phyloP scores from a whole-genome alignment of 2,888 invertebrate species.

The Dinocampus coccinellae region DNA sequence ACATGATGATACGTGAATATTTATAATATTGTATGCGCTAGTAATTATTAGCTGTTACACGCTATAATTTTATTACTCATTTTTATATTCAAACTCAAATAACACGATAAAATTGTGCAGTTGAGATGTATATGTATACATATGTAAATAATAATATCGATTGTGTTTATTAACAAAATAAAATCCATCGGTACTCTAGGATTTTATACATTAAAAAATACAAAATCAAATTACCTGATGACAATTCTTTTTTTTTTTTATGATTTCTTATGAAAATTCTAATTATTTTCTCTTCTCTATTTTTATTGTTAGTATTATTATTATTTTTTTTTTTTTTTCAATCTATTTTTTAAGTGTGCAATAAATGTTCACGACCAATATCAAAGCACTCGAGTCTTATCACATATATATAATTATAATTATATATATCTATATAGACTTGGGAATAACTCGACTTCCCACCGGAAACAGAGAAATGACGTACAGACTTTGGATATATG shows the following conservation, averaged over 20 bases:
- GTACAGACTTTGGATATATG: not conserved
- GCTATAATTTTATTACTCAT: too few species aligned
- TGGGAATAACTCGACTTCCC: not conserved
- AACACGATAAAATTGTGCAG: too few species aligned
- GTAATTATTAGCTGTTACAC: too few species aligned
- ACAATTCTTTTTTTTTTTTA: not conserved
- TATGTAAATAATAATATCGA: not conserved
- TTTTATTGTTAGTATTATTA: not conserved
- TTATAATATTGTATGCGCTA: too few species aligned
- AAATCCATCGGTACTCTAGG: not conserved
- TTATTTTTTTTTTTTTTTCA: not conserved
- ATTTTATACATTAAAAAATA: not conserved
- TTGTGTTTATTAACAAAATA: not conserved
- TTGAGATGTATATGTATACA: not conserved
- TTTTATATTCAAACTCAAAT: too few species aligned
- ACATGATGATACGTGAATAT: too few species aligned
- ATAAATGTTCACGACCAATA: not conserved
- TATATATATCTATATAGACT: not conserved
- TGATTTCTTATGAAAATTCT: too few species aligned
- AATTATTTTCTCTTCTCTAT: not conserved
- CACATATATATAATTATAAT: not conserved
- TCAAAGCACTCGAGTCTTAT: not conserved
- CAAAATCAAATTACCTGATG: not conserved
- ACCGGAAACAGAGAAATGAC: conserved; percentile 10
- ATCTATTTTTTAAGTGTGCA: not conserved